phyloP scores from a whole-genome alignment of 2,888 invertebrate genomes.

The Ormyrus thymus region DNA sequence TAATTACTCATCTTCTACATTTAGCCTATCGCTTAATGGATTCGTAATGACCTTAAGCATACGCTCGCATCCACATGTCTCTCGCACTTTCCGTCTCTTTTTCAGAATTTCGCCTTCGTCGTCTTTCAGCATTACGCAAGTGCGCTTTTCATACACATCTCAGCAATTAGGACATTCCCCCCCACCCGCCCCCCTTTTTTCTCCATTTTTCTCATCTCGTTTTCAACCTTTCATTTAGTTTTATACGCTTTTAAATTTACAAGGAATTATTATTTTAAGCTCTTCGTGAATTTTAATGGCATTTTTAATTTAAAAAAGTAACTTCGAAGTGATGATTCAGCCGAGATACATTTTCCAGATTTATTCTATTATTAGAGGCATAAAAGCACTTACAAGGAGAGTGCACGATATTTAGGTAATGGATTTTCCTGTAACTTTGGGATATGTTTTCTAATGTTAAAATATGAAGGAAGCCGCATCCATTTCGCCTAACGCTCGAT shows the following conservation, averaged over 20 bases:
- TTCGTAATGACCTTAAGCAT: constrained; percentile 52
- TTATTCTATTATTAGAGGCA: background rate
- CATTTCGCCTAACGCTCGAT: too few species aligned
- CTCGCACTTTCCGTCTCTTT: constrained; percentile 2
- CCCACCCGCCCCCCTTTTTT: background rate
- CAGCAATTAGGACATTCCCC: constrained; percentile 37
- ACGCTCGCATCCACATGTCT: constrained; percentile 19
- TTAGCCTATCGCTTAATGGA: constrained; percentile 57
- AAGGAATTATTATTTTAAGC: constrained; percentile 2
- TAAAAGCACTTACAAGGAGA: background rate
- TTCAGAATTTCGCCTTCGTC: constrained; percentile 31
- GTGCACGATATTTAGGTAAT: background rate
- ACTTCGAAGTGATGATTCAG: background rate
- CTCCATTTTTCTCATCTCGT: background rate
- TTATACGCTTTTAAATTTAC: background rate
- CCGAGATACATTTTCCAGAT: background rate
- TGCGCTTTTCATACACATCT: constrained; percentile 16
- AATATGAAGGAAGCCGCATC: too few species aligned
- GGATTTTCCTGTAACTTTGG: background rate
- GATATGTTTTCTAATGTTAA: too few species aligned
- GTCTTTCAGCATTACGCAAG: constrained; percentile 45
- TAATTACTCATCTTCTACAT: constrained; percentile 63
- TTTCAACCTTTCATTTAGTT: constrained; percentile 11
- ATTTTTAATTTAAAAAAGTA: background rate
- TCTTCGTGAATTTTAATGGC: background rate